phyloP scores from a whole-genome alignment of 64 coral and sea anemone species.

The Dendronephthya gigantea region DNA sequence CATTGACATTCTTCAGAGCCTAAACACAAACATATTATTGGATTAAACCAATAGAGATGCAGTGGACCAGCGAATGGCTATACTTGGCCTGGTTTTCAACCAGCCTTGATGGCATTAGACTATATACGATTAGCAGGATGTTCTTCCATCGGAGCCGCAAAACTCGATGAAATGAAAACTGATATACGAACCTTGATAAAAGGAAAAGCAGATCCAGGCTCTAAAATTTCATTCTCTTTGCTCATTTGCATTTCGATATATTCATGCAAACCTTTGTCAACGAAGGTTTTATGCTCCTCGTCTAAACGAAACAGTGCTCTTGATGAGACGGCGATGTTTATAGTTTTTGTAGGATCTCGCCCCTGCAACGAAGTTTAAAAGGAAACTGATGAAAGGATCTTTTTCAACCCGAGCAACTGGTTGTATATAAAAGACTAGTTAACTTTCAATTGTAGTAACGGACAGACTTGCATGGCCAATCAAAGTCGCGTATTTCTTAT shows the following conservation, averaged over 20 bases:
- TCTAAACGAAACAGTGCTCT: slow-evolving; percentile 57
- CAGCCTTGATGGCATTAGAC: too few relatives aligned
- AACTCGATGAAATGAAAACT: background rate
- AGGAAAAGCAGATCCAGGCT: slow-evolving; percentile 58
- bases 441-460: too few relatives aligned
- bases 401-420: too few relatives aligned
- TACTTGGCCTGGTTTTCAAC: too few relatives aligned
- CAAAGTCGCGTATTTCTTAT: too few relatives aligned
- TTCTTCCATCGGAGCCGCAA: too few relatives aligned
- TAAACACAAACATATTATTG: background rate
- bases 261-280: slow-evolving; percentile 36
- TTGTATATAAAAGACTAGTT: too few relatives aligned
- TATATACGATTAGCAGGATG: too few relatives aligned
- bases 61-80: too few relatives aligned
- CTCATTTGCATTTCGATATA: slow-evolving; percentile 40
- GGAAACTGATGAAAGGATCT: background rate
- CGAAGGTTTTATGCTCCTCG: slow-evolving; percentile 56
- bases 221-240: slow-evolving; percentile 31
- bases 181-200: slow-evolving; percentile 43
- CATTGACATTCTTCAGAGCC: slow-evolving; percentile 63
- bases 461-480: too few relatives aligned
- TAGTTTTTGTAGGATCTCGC: slow-evolving; percentile 47
- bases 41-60: too few relatives aligned
- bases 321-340: slow-evolving; percentile 66
- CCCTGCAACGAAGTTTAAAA: slow-evolving; percentile 29